phyloP scores from a whole-genome alignment of 2,113 vertebrate species.

The Monopterus albus region DNA sequence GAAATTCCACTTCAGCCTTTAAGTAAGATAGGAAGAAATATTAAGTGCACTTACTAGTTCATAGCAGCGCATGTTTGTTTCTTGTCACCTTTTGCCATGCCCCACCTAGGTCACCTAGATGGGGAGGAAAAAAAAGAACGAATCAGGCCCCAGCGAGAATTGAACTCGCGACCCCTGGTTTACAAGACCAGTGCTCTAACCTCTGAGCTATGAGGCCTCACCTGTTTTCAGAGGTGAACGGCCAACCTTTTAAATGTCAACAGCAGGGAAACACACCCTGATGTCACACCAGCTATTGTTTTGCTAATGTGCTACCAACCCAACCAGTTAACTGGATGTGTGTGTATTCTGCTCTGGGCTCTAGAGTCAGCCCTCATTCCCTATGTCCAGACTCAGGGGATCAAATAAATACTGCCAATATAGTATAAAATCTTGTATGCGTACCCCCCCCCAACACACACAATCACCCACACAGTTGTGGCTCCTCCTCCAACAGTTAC shows the following conservation, averaged over 20 bases:
- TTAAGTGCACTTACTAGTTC: too few relatives aligned
- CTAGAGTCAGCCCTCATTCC: too few relatives aligned
- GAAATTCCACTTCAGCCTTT: too few relatives aligned
- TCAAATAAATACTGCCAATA: too few relatives aligned
- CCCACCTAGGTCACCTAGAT: fast-evolving
- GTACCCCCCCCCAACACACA: too few relatives aligned
- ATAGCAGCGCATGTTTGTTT: background rate
- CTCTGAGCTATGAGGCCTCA: constrained; percentile 73
- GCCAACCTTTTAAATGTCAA: fast-evolving
- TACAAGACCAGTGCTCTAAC: constrained; percentile 79
- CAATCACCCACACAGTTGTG: too few relatives aligned
- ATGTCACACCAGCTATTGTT: background rate
- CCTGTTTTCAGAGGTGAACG: fast-evolving
- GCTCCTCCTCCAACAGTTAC: too few relatives aligned
- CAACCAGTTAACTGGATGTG: background rate
- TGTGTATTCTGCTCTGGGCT: background rate
- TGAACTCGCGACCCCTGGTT: constrained; percentile 79
- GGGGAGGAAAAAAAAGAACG: background rate
- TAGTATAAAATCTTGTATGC: too few relatives aligned
- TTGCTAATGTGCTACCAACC: background rate
- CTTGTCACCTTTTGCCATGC: background rate
- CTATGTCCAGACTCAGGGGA: too few relatives aligned
- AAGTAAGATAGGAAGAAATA: too few relatives aligned
- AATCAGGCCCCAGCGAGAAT: constrained; percentile 75
- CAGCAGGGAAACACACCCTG: constrained; percentile 11